Evolutionary conservation across 2,888 invertebrate genomes (phyloP), one percentile per base, ranked within the genome.

Genomic region (Drosophila rellima): DNA sequence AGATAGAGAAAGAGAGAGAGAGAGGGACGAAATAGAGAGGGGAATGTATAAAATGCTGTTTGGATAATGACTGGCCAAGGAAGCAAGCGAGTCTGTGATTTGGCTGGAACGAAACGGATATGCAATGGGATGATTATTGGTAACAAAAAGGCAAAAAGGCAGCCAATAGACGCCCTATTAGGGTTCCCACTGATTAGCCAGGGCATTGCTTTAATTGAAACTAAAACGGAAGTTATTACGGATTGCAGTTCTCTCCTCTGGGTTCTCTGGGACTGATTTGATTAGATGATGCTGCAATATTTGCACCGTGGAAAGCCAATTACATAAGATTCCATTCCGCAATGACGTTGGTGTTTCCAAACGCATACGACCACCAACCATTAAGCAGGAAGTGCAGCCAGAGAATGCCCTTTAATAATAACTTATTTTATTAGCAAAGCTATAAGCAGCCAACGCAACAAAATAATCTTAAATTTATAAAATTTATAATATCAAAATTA

Each of bases 201-300:
- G 64, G 26, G 70, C 70, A 88, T 85, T 80, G 78, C 39, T 82
- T 90, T 90, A 86, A 86, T 86, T 90, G 89, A 83, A 73, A 69
- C 57, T 59, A 63, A 83, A 89, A 74, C 85, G 85, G 85, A 86
- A 90, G 90, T 90, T 78, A 87, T 90, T 86, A 86, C 71, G 66
- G 76, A 59, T 13, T 33, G 42, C 26, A 68, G 54, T 26, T 71
- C 35, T 80, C n/a, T 80, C 11, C 15, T 29, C 63, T 59, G 37
- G 47, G 45, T 47, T 48, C 52, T 74, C 56, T 74, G 64, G 26
- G 48, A 67, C 69, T 81, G 79, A 82, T 88, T 88, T 74, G 86
- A 80, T 89, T 79, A 89, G 90, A 86, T 86, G 85, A 86, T 83
- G 60, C 50, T 65, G 85, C 85, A 84, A 66, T 77, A 63, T 74